Base-by-base conservation (phyloP, 53 echinoderm and acorn worm genomes). In the Stichopus horrens region DNA sequence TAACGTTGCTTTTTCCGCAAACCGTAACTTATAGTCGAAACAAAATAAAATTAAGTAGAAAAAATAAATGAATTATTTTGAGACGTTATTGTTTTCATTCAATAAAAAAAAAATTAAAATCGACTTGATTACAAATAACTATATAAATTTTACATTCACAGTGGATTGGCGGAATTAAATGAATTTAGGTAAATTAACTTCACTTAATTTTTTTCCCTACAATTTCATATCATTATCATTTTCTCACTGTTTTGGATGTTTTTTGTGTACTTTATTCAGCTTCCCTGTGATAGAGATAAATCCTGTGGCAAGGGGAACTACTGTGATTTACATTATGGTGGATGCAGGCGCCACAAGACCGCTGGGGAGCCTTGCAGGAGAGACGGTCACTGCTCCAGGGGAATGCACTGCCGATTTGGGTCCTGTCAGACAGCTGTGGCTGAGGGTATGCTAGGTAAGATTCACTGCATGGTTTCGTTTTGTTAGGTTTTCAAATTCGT, bases 321-420 rank as follows among this genome's bases (percentile, higher is more conserved):
- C 92, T 98, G 98, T 86, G 98, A 98, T 73, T 65, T 89, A n/a
- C 98, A 98, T 83, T 98, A 98, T 88, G 96, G 98, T 13, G 91
- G 91, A 54, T 98, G 98, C 79, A 90, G 86, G 10, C 86, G 81
- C n/a, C 95, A 98, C 75, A 93, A 90, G 73, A 65, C 75, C 16
- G 89, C 90, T 22, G 81, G 92, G 5, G 90, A 94, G 57, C 94
- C 88, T 9, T 98, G 98, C 59, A 74, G 98, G 66, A 81, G 94
- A 71, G 98, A 98, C 88, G 96, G 98, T 16, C 98, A 98, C 84
- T 98, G 98, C 83, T 85, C 90, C 71, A 96, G 93, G 51, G 94
- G 96, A 65, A 63, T 91, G 19, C 93, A 98, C 59, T 98, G 98
- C 63, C 91, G 92, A 77, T 98, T 98, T 68, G 98, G 98, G 6